These are phyloP conservation scores for Hermaeophaga mercurialis DNA, from an alignment of 2,888 invertebrate genomes.

Conservation along the genomic window DNA sequence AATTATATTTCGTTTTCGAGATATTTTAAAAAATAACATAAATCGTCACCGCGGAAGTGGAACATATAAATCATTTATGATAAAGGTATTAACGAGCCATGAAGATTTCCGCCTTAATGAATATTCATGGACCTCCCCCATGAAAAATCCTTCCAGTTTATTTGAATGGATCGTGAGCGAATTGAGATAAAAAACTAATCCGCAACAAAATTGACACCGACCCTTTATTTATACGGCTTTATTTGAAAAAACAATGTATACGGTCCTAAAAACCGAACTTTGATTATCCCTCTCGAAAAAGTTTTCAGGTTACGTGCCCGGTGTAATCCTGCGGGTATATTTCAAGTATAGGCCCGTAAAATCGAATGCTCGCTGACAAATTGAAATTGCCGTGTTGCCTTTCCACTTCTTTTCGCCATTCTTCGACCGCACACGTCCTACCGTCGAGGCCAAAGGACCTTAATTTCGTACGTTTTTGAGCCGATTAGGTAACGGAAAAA, in stretches of 20 bases:
- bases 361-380: conserved; percentile 52
- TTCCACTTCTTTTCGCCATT: conserved; percentile 28
- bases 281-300: conserved; percentile 37
- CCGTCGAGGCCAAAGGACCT: not conserved
- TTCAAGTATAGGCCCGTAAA: conserved; percentile 48
- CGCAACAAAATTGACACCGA: conserved; percentile 15
- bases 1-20: no score
- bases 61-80: no score
- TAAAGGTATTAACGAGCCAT: no score
- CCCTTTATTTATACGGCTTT: conserved; percentile 26
- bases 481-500: not conserved
- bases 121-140: not conserved
- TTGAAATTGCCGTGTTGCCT: conserved; percentile 52
- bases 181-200: conserved; percentile 12
- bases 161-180: conserved; percentile 14
- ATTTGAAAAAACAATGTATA: conserved; percentile 24
- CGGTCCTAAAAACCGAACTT: conserved; percentile 27
- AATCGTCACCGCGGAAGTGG: no score
- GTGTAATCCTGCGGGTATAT: conserved; percentile 53
- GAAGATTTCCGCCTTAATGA: no score
- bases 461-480: conserved; percentile 2
- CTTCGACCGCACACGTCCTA: conserved; percentile 3
- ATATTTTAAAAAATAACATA: no score
- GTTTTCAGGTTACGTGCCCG: conserved; percentile 52
- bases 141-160: conserved; percentile 7